These are phyloP conservation scores for Progne subis DNA, from an alignment of 2,113 vertebrate species.

Conservation along the genomic window DNA sequence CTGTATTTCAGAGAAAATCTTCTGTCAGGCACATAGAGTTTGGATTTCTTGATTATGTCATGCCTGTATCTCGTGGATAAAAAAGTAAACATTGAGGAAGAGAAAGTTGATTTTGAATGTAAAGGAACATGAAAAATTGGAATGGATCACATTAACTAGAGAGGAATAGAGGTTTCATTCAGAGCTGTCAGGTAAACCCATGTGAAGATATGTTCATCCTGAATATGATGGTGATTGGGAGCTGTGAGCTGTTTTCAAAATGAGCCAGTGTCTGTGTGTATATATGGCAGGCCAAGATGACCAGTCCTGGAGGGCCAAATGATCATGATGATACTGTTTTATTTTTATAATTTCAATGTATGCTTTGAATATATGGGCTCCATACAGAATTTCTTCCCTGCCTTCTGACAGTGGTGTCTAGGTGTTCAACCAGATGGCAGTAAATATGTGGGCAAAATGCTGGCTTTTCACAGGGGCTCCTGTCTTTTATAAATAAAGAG, in stretches of 20 bases:
- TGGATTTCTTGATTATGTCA: slow-evolving; percentile 32
- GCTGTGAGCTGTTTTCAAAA: background rate
- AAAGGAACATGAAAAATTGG: background rate
- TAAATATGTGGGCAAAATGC: background rate
- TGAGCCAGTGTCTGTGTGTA: background rate
- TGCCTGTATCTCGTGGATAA: background rate
- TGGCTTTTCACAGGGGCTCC: background rate
- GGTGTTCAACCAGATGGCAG: background rate
- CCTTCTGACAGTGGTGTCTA: background rate
- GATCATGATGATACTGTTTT: background rate
- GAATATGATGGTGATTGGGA: background rate
- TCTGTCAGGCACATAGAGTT: background rate
- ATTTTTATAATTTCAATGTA: background rate
- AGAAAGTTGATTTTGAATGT: background rate
- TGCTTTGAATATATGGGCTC: background rate
- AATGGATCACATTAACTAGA: background rate
- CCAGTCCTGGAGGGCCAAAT: background rate
- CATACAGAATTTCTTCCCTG: background rate
- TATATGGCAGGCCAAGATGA: background rate
- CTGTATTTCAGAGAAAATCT: slow-evolving; percentile 51
- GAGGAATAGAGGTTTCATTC: background rate
- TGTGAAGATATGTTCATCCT: background rate
- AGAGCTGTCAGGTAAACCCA: background rate
- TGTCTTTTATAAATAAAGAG: background rate
- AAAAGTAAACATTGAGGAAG: background rate